Evolutionary conservation across 2,113 vertebrate species (phyloP).

Genomic region (Alethe diademata): DNA sequence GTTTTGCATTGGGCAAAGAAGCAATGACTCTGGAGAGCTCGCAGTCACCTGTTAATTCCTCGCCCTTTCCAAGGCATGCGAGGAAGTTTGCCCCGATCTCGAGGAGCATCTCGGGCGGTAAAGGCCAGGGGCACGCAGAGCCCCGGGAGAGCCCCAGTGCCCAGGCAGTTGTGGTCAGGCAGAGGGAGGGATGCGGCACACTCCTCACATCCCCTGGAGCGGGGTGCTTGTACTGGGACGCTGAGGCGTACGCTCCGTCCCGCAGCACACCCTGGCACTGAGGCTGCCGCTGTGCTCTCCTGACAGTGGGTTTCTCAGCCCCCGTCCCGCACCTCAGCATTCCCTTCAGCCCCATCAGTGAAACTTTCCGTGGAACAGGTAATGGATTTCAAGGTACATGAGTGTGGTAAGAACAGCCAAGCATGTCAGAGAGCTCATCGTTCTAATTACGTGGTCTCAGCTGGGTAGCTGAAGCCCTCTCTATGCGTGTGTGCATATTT

Average conservation of each 20-base stretch:
- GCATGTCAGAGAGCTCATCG: background rate
- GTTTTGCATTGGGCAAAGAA: background rate
- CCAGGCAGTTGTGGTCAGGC: accelerated
- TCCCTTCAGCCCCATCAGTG: background rate
- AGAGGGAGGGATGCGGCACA: accelerated
- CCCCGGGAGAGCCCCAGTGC: background rate
- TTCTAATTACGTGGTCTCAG: accelerated
- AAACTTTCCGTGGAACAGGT: background rate
- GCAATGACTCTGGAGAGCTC: background rate
- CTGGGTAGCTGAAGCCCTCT: background rate
- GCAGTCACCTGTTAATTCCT: background rate
- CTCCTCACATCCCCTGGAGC: accelerated
- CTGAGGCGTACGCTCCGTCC: accelerated
- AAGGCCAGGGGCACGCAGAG: accelerated
- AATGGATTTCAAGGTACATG: background rate
- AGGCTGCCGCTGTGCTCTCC: background rate
- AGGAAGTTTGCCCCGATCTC: background rate
- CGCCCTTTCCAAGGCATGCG: background rate
- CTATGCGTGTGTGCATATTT: accelerated
- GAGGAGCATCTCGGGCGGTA: background rate
- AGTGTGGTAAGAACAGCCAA: background rate
- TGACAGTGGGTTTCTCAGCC: background rate
- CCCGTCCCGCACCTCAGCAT: background rate
- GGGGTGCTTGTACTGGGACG: too few relatives aligned
- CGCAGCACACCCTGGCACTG: too few relatives aligned